These are phyloP conservation scores for Plodia interpunctella DNA, from an alignment of 1,140 invertebrate species.

Conservation along the genomic window DNA sequence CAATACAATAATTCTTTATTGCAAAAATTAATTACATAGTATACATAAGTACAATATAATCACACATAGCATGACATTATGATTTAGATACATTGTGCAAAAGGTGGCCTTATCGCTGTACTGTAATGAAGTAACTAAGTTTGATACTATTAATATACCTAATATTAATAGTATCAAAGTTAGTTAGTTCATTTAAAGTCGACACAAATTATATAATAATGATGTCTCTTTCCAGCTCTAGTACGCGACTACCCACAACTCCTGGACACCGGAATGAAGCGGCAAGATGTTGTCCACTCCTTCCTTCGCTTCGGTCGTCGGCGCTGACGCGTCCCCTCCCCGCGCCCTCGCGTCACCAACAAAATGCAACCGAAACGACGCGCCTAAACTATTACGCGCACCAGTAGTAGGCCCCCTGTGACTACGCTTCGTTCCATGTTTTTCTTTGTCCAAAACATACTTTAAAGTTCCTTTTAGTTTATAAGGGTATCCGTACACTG, in stretches of 20 bases:
- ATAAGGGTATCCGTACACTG: slow-evolving; percentile 32
- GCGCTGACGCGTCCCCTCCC: slow-evolving; percentile 52
- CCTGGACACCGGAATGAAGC: slow-evolving; percentile 82
- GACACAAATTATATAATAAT: too few relatives aligned
- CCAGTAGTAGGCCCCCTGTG: neutral
- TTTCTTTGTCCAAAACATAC: slow-evolving; percentile 65
- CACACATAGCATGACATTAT: too few relatives aligned
- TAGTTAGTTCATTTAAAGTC: too few relatives aligned
- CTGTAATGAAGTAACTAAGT: too few relatives aligned
- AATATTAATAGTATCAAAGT: too few relatives aligned
- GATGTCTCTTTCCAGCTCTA: slow-evolving; percentile 43
- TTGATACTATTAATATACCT: too few relatives aligned
- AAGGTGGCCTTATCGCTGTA: too few relatives aligned
- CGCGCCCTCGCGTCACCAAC: slow-evolving; percentile 17
- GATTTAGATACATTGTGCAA: too few relatives aligned
- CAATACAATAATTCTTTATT: too few relatives aligned
- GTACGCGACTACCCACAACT: slow-evolving; percentile 72
- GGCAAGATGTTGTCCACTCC: slow-evolving; percentile 89
- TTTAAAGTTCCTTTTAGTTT: slow-evolving; percentile 45
- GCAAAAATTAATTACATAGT: too few relatives aligned
- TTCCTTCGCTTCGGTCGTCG: slow-evolving; percentile 88
- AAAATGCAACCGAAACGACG: slow-evolving; percentile 25
- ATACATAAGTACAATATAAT: too few relatives aligned
- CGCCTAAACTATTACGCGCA: slow-evolving; percentile 24
- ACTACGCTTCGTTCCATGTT: slow-evolving; percentile 10